Percentiles rank a stretch among this genome's conserved stretches.
phyloP scores from a whole-genome alignment of 2,113 vertebrate genomes.

The Chionodraco myersi region DNA sequence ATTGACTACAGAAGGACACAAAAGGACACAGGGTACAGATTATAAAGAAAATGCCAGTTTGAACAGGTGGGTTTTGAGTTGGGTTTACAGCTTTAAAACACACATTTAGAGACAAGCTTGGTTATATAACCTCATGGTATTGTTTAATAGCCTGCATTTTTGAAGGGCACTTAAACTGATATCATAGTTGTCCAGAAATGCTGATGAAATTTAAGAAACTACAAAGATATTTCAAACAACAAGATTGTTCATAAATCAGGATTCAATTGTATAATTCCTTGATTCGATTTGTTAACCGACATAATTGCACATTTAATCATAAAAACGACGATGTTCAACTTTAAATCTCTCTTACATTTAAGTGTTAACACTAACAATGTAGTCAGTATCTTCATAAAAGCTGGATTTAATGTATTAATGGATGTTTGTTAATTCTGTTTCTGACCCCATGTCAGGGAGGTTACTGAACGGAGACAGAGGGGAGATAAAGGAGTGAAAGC shows the following conservation, averaged over 20 bases:
- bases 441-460: not conserved
- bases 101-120: not conserved
- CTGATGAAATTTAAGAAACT: not conserved
- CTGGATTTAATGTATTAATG: not conserved
- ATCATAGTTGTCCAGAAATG: not conserved
- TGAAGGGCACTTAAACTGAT: not conserved
- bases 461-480: slow-evolving; percentile 32
- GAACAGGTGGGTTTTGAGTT: too few relatives aligned
- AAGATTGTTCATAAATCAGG: too few relatives aligned
- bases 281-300: not conserved
- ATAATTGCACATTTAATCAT: not conserved
- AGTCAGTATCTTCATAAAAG: not conserved
- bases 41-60: too few relatives aligned
- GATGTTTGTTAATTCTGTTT: not conserved
- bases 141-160: not conserved
- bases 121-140: not conserved
- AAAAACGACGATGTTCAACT: not conserved
- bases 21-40: too few relatives aligned
- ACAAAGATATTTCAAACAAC: not conserved
- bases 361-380: not conserved
- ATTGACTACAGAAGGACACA: too few relatives aligned
- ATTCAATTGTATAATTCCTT: not conserved
- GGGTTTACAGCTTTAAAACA: not conserved
- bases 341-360: not conserved
- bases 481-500: slow-evolving; percentile 52